Evolutionary conservation across 2,797 vertebrate species (phyloP).

Genomic region (Neosilurus mollespiculum): DNA sequence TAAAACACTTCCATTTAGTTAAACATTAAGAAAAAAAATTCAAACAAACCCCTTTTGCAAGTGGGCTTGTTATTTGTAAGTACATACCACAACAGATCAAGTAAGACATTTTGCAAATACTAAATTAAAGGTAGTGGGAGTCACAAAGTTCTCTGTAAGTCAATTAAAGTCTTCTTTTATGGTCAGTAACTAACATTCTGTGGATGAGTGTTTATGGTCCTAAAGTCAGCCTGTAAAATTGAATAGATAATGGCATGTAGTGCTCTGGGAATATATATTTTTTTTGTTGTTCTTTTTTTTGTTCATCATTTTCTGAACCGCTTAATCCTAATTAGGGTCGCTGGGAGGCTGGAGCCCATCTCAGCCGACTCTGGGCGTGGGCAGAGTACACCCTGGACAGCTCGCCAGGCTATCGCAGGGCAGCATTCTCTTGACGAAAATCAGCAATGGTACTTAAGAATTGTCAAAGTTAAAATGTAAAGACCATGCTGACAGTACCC

Average conservation of each 20-base stretch:
- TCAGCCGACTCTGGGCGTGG: no score
- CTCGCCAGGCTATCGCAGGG: no score
- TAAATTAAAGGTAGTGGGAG: background rate
- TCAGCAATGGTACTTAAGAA: no score
- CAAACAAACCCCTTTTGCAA: background rate
- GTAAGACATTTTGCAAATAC: background rate
- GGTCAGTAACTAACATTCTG: background rate
- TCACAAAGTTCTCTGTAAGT: background rate
- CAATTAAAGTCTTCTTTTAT: background rate
- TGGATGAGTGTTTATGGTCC: background rate
- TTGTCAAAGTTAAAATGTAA: no score
- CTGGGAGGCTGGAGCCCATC: no score
- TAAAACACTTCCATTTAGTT: slow-evolving; percentile 5
- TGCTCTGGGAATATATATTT: no score
- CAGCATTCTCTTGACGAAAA: no score
- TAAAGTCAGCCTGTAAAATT: background rate
- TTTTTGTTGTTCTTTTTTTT: no score
- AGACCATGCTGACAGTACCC: background rate
- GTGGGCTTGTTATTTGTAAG: background rate
- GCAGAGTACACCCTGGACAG: no score
- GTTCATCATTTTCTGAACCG: no score
- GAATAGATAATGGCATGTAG: background rate
- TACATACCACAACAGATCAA: background rate
- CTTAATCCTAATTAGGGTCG: no score
- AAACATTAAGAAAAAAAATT: background rate